These are phyloP conservation scores for Cyphomyrus plagiostoma DNA, from an alignment of 2,113 vertebrate species.

Conservation along the genomic window DNA sequence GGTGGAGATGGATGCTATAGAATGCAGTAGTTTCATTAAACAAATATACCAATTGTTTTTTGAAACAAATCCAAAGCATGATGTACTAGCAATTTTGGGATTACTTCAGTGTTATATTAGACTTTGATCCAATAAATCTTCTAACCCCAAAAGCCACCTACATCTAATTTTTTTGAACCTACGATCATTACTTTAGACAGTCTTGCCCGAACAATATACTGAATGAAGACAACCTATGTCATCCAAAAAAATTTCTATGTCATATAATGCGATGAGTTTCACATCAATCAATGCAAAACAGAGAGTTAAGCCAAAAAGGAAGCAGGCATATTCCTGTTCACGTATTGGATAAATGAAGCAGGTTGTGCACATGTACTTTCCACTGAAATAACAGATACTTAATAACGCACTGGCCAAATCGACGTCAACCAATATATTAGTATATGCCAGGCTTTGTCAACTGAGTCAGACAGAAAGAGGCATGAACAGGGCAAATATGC, in stretches of 20 bases:
- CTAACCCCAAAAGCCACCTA: no score
- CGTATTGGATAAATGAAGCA: constrained; percentile 60
- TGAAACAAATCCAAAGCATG: background rate
- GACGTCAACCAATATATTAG: constrained; percentile 39
- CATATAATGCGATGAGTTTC: background rate
- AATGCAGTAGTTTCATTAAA: background rate
- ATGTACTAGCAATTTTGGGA: background rate
- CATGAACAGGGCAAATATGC: constrained; percentile 50
- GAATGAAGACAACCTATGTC: background rate
- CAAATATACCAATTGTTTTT: background rate
- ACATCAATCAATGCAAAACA: constrained; percentile 36
- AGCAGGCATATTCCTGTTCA: constrained; percentile 58
- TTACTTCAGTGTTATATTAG: background rate
- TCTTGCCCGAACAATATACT: background rate
- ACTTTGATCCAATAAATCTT: background rate
- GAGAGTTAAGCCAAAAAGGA: constrained; percentile 42
- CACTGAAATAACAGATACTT: constrained; percentile 33
- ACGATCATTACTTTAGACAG: background rate
- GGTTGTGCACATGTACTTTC: constrained; percentile 57
- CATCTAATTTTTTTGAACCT: background rate
- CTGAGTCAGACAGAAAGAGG: constrained; percentile 37
- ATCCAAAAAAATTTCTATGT: background rate
- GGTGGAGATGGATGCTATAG: background rate
- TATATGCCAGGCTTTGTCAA: constrained; percentile 7
- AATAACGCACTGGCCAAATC: constrained; percentile 19